phyloP scores from a whole-genome alignment of 2,888 invertebrate species.

The Sinelater perroti region DNA sequence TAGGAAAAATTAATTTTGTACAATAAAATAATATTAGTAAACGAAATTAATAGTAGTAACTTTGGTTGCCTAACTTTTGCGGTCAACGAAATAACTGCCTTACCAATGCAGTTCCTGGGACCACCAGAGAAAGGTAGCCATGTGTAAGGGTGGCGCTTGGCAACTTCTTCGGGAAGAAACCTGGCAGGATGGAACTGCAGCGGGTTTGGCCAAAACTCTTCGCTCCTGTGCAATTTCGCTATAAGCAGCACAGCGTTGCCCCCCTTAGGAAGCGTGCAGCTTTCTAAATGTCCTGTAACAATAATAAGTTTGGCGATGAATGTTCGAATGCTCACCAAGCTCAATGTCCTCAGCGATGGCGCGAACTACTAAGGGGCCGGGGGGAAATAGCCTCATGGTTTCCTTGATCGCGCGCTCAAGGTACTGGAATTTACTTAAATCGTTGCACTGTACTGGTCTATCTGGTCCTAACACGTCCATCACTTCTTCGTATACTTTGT shows the following conservation, averaged over 20 bases:
- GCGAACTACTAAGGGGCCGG: constrained; percentile 44
- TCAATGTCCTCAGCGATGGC: constrained; percentile 26
- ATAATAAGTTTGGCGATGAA: too few species aligned
- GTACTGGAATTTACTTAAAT: constrained; percentile 64
- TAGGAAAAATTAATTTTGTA: background rate
- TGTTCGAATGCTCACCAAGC: constrained; percentile 20
- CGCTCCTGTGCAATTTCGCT: constrained; percentile 63
- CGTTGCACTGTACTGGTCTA: constrained; percentile 59
- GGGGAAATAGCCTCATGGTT: constrained; percentile 62
- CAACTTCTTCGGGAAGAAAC: background rate
- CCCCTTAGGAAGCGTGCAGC: constrained; percentile 60
- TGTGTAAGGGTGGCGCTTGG: background rate
- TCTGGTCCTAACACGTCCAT: constrained; percentile 60
- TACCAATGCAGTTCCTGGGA: constrained; percentile 62
- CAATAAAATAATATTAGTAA: background rate
- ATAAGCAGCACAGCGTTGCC: constrained; percentile 61
- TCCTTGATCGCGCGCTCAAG: constrained; percentile 67
- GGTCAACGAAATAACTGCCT: too few species aligned
- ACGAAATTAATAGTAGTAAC: too few species aligned
- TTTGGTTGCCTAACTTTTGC: too few species aligned
- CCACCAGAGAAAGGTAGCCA: constrained; percentile 60
- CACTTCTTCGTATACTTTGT: constrained; percentile 58
- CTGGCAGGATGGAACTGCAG: constrained; percentile 66
- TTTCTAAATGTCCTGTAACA: too few species aligned
- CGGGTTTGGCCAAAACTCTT: constrained; percentile 54